phyloP scores from a whole-genome alignment of 37 sponge, comb jelly and placozoan genomes.

The Chondrosia reniformis region DNA sequence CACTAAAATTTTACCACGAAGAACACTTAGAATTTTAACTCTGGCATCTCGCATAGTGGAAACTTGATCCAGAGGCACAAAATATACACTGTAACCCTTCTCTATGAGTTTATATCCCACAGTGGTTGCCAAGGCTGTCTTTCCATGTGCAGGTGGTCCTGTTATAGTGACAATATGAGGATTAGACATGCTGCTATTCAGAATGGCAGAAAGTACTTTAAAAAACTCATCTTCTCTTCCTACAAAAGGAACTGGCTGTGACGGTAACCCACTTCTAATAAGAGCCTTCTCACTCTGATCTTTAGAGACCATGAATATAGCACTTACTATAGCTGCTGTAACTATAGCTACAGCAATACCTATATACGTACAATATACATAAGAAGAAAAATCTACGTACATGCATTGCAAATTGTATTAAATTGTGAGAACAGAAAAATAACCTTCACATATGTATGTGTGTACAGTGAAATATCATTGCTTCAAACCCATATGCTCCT shows the following conservation, averaged over 20 bases:
- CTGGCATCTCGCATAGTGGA: background rate
- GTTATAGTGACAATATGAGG: conserved; percentile 8
- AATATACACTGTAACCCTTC: background rate
- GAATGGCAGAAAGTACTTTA: background rate
- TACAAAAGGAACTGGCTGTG: background rate
- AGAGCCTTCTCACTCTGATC: background rate
- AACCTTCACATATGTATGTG: too few relatives aligned
- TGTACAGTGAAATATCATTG: too few relatives aligned
- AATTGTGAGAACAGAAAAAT: too few relatives aligned
- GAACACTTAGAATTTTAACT: background rate
- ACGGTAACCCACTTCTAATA: background rate
- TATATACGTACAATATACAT: background rate
- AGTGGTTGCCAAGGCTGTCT: background rate
- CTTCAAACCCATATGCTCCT: too few relatives aligned
- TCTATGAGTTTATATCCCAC: background rate
- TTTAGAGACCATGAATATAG: background rate
- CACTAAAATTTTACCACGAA: background rate
- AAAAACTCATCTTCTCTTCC: background rate
- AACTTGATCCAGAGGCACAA: background rate
- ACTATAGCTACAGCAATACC: background rate
- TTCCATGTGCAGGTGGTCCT: conserved; percentile 1
- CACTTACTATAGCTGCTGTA: background rate
- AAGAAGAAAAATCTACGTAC: background rate
- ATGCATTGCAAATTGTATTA: background rate
- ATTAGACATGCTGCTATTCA: background rate